phyloP scores from a whole-genome alignment of 2,888 invertebrate species.

The Rhogogaster chlorosoma region DNA sequence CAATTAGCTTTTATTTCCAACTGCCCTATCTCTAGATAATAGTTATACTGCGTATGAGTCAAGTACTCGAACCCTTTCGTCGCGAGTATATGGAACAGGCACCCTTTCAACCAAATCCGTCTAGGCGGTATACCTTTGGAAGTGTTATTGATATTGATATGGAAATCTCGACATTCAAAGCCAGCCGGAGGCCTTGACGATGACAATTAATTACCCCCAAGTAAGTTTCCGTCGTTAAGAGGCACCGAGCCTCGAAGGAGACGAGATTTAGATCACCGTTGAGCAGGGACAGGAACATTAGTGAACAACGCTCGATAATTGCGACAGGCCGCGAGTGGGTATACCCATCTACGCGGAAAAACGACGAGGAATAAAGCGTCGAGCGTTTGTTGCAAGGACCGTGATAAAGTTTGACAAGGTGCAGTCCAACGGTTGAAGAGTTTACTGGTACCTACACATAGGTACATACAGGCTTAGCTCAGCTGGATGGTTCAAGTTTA shows the following conservation, averaged over 20 bases:
- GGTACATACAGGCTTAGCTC: constrained; percentile 29
- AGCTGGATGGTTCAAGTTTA: constrained; percentile 56
- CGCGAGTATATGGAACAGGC: neutral
- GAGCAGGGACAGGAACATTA: neutral
- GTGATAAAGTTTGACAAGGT: constrained; percentile 59
- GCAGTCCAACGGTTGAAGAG: constrained; percentile 49
- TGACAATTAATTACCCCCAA: constrained; percentile 43
- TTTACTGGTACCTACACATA: constrained; percentile 1
- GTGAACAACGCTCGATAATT: constrained; percentile 20
- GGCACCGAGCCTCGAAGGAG: neutral
- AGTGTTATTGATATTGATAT: neutral
- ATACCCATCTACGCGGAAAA: neutral
- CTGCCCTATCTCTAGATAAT: neutral
- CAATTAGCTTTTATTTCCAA: neutral
- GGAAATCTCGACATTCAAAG: constrained; percentile 23
- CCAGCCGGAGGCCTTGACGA: constrained; percentile 2
- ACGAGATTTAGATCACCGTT: constrained; percentile 12
- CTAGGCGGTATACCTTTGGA: neutral
- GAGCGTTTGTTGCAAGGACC: neutral
- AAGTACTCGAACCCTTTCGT: neutral
- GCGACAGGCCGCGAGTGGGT: constrained; percentile 3
- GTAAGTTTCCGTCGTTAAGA: constrained; percentile 35
- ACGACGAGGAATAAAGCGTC: constrained; percentile 26
- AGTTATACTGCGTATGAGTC: too few species aligned
- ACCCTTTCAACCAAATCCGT: neutral